Evolutionary conservation across 2,113 vertebrate species (phyloP).

Genomic region (Anolis sagrei): DNA sequence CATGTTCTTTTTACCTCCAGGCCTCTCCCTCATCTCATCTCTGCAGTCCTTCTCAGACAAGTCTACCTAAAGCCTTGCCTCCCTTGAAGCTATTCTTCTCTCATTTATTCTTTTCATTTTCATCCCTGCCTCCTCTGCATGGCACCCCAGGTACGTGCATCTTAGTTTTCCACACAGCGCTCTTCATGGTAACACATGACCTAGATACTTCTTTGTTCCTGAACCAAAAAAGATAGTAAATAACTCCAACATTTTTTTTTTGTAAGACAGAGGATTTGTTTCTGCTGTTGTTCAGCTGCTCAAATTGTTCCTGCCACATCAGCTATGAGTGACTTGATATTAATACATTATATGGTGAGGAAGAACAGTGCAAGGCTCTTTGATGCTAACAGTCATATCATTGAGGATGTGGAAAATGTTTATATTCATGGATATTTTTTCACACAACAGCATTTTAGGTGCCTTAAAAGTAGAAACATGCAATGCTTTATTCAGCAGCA

Average conservation of each 20-base stretch:
- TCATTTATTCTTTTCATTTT: constrained; percentile 59
- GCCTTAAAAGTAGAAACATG: not conserved
- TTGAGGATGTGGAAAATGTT: not conserved
- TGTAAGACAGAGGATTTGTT: constrained; percentile 27
- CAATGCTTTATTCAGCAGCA: not conserved
- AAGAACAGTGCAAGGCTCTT: no score
- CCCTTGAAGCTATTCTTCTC: constrained; percentile 57
- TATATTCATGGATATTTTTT: not conserved
- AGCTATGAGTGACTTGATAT: not conserved
- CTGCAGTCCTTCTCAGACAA: constrained; percentile 36
- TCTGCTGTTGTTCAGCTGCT: constrained; percentile 29
- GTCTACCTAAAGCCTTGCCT: constrained; percentile 41
- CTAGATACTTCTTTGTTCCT: constrained; percentile 55
- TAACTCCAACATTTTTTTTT: constrained; percentile 6
- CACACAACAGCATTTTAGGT: no score
- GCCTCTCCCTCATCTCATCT: constrained; percentile 11
- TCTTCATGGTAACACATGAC: constrained; percentile 59
- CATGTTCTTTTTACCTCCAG: constrained; percentile 11
- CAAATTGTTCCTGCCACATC: not conserved
- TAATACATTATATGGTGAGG: not conserved
- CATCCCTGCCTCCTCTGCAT: not conserved
- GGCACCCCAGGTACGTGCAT: not conserved
- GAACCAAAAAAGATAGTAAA: constrained; percentile 51
- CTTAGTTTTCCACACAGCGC: constrained; percentile 21
- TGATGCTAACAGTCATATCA: not conserved